These are phyloP conservation scores for Drosophila subpulchrella DNA, from an alignment of 1,140 invertebrate species.

Conservation along the genomic window DNA sequence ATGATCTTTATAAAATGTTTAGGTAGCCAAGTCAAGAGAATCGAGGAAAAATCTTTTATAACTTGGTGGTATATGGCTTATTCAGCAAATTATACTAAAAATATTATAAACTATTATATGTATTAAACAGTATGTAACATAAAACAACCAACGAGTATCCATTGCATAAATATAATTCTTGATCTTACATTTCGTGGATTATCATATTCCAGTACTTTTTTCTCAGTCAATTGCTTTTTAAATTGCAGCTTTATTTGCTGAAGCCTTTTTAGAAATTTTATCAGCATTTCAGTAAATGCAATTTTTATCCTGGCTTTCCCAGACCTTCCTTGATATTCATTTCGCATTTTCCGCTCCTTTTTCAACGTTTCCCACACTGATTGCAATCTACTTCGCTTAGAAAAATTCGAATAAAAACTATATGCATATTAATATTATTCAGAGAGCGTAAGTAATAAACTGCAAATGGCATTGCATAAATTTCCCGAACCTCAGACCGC, in stretches of 20 bases:
- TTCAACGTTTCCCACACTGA: slow-evolving; percentile 65
- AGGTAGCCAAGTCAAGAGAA: background rate
- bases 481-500: slow-evolving; percentile 41
- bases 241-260: too few relatives aligned
- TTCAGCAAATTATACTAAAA: too few relatives aligned
- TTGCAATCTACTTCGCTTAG: slow-evolving; percentile 47
- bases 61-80: too few relatives aligned
- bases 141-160: too few relatives aligned
- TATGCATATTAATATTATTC: slow-evolving; percentile 55
- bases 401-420: slow-evolving; percentile 17
- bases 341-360: background rate
- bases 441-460: slow-evolving; percentile 38
- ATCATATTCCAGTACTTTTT: too few relatives aligned
- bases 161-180: too few relatives aligned
- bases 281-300: too few relatives aligned
- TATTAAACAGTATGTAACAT: too few relatives aligned
- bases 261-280: too few relatives aligned
- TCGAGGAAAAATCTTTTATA: background rate
- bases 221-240: too few relatives aligned
- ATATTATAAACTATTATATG: too few relatives aligned
- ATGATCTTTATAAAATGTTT: slow-evolving; percentile 29
- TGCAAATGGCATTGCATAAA: slow-evolving; percentile 66
- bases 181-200: too few relatives aligned
- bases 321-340: background rate
- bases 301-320: background rate